Conservation (phyloP, 2,888 invertebrate genomes). For the Anthrax anthrax region DNA sequence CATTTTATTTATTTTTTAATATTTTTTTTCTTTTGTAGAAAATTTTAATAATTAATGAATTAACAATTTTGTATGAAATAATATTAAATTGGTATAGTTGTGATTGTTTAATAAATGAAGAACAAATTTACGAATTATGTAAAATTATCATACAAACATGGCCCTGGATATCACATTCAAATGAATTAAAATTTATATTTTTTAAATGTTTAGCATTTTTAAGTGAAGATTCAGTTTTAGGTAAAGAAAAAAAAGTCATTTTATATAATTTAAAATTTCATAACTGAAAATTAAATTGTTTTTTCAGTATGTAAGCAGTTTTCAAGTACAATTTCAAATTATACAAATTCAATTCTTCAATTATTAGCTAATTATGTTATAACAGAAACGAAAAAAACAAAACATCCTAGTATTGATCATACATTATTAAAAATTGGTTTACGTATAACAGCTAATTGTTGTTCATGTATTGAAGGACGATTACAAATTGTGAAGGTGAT, state of each 20-base stretch:
- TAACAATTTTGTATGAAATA: constrained; percentile 21
- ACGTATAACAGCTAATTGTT: constrained; percentile 27
- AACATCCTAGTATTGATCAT: constrained; percentile 13
- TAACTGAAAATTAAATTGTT: neutral
- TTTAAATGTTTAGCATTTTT: constrained; percentile 22
- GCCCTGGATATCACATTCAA: constrained; percentile 29
- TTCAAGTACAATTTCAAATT: constrained; percentile 17
- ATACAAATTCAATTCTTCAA: constrained; percentile 24
- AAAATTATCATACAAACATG: constrained; percentile 22
- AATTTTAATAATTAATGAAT: constrained; percentile 20
- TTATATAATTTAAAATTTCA: neutral
- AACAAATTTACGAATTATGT: constrained; percentile 15
- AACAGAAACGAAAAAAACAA: constrained; percentile 22
- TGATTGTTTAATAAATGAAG: constrained; percentile 19
- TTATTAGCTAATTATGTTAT: constrained; percentile 21
- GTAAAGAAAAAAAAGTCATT: constrained; percentile 4
- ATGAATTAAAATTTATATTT: constrained; percentile 18
- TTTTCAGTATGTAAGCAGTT: constrained; percentile 24
- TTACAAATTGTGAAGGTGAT: constrained; percentile 20
- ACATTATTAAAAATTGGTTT: constrained; percentile 18
- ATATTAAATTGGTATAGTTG: constrained; percentile 25
- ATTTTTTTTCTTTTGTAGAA: constrained; percentile 12
- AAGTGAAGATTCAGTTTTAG: constrained; percentile 25
- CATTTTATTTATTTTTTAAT: neutral
- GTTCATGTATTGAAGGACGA: constrained; percentile 29